Conservation (phyloP, 2,797 vertebrate genomes). For the Pagetopsis macropterus region DNA sequence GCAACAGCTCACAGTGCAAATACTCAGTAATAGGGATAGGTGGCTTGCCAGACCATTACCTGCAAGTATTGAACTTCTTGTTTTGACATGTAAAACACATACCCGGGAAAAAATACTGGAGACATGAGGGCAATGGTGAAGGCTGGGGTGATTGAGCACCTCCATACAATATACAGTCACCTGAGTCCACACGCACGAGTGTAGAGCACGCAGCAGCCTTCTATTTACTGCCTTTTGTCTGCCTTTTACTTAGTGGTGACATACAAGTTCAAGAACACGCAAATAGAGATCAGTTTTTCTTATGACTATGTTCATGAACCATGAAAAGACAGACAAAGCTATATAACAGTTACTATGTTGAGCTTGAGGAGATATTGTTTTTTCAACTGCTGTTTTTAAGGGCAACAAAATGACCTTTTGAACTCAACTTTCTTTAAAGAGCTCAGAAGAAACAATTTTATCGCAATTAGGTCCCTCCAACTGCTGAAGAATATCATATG, state of each 20-base stretch:
- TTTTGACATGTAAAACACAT: slow-evolving; percentile 73
- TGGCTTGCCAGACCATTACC: slow-evolving; percentile 58
- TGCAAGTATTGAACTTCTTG: slow-evolving; percentile 63
- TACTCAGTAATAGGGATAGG: slow-evolving; percentile 33
- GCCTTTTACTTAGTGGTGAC: slow-evolving; percentile 1
- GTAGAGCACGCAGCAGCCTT: slow-evolving; percentile 4
- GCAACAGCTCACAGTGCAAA: slow-evolving; percentile 45
- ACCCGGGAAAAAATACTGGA: slow-evolving; percentile 40
- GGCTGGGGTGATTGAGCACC: slow-evolving; percentile 52
- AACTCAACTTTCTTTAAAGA: slow-evolving; percentile 5
- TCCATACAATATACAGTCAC: slow-evolving; percentile 53
- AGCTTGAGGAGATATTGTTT: not conserved
- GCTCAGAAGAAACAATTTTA: not conserved
- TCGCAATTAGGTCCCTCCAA: not conserved
- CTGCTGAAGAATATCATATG: not conserved
- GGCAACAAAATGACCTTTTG: not conserved
- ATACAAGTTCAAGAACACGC: not conserved
- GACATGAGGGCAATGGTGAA: slow-evolving; percentile 38
- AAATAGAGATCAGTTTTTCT: not conserved
- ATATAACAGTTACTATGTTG: not conserved
- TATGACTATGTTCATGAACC: slow-evolving; percentile 1
- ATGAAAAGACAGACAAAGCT: slow-evolving; percentile 2
- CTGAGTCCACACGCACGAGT: slow-evolving; percentile 54
- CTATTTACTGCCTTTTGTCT: slow-evolving; percentile 26
- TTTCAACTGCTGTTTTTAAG: not conserved